Evolutionary conservation across 2,797 vertebrate genomes (phyloP).

Genomic region (Buphagus erythrorhynchus): DNA sequence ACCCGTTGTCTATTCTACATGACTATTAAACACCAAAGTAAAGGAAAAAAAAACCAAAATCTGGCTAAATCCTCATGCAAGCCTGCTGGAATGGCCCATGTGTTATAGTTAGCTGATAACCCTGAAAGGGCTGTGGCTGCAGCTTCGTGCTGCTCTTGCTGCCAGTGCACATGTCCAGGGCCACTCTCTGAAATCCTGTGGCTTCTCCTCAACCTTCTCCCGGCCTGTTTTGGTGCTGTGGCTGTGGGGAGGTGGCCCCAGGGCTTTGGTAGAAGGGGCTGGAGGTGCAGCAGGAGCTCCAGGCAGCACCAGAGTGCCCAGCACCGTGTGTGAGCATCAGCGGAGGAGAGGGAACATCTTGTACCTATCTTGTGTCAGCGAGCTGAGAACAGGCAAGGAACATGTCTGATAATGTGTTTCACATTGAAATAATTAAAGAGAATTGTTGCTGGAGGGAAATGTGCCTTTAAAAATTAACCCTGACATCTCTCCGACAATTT

Average conservation of each 20-base stretch:
- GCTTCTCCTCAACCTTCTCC: not conserved
- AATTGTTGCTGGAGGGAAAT: slow-evolving; percentile 71
- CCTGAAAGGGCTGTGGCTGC: fast-evolving
- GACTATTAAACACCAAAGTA: not conserved
- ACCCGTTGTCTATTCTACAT: not conserved
- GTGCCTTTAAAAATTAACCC: slow-evolving; percentile 75
- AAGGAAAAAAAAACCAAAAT: no score
- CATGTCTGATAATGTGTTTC: slow-evolving; percentile 68
- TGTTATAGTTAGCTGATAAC: not conserved
- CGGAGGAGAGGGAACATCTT: slow-evolving; percentile 8
- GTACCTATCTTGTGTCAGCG: slow-evolving; percentile 49
- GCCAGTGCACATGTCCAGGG: fast-evolving
- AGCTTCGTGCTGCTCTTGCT: not conserved
- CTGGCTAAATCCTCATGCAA: not conserved
- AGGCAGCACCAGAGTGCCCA: not conserved
- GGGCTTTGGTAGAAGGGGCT: not conserved
- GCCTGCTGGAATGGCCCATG: not conserved
- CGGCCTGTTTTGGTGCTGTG: fast-evolving
- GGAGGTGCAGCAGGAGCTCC: not conserved
- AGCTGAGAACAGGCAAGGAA: slow-evolving; percentile 61
- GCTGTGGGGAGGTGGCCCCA: not conserved
- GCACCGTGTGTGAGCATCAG: not conserved
- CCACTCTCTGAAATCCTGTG: not conserved
- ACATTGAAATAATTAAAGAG: slow-evolving; percentile 73
- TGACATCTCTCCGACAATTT: slow-evolving; percentile 57